Evolutionary conservation across 2,113 vertebrate genomes (phyloP).

Genomic region (Ciconia boyciana): DNA sequence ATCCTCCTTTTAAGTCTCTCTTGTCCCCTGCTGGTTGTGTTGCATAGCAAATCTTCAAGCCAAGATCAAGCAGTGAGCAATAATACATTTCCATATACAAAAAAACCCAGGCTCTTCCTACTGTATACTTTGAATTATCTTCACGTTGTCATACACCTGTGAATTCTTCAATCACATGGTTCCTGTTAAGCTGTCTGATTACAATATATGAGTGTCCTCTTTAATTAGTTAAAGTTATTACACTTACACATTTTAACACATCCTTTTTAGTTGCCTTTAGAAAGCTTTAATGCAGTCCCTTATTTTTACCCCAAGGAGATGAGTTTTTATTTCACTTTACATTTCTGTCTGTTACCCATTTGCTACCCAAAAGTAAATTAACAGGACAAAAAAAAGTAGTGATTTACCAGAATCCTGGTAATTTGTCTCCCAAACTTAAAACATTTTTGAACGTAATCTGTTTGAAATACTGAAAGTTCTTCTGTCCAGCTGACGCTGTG

Average conservation of each 20-base stretch:
- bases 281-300: not conserved
- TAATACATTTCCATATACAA: not conserved
- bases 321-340: not conserved
- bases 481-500: not conserved
- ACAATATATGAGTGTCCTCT: not conserved
- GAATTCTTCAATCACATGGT: not conserved
- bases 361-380: not conserved
- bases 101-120: not conserved
- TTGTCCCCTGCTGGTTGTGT: not conserved
- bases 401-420: not conserved
- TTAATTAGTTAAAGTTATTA: not conserved
- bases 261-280: not conserved
- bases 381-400: not conserved
- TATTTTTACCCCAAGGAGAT: not conserved
- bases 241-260: not conserved
- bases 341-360: not conserved
- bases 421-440: not conserved
- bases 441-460: not conserved
- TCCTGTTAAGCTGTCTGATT: not conserved
- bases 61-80: not conserved
- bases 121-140: not conserved
- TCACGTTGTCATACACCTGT: not conserved
- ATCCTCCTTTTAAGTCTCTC: not conserved
- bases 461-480: not conserved
- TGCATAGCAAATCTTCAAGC: not conserved